phyloP scores from a whole-genome alignment of 2,797 vertebrate genomes.

The Neosalanx taihuensis region DNA sequence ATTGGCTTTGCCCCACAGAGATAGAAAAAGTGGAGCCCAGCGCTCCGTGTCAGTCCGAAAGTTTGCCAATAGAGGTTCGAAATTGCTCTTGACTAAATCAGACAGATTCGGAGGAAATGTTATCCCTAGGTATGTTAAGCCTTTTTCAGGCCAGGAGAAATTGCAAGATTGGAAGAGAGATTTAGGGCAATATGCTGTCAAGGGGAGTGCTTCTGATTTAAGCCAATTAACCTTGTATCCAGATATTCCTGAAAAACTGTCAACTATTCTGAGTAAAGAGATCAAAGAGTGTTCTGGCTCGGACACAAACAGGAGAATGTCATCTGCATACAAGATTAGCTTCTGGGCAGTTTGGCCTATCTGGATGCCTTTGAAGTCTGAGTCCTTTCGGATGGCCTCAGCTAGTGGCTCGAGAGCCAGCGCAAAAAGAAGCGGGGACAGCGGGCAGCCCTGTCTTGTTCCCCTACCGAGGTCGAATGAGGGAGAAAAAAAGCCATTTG shows the following conservation, averaged over 20 bases:
- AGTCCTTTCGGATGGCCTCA: conserved; percentile 4
- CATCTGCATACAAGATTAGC: conserved; percentile 13
- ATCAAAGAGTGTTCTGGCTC: background rate
- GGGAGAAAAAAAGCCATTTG: conserved; percentile 6
- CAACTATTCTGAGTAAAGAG: background rate
- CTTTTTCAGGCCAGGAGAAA: conserved; percentile 1
- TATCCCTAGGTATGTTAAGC: background rate
- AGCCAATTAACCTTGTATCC: conserved; percentile 12
- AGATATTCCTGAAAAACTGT: background rate
- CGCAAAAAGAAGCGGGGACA: conserved; percentile 1
- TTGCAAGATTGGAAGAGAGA: background rate
- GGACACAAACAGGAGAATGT: conserved; percentile 3
- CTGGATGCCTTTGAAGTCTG: conserved; percentile 1
- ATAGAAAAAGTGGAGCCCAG: no score
- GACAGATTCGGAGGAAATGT: background rate
- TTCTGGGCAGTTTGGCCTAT: conserved; percentile 4
- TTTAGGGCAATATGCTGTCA: conserved; percentile 6
- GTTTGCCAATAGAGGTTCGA: no score
- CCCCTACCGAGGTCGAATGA: conserved; percentile 13
- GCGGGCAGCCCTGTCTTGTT: conserved; percentile 6
- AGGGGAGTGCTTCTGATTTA: conserved; percentile 13
- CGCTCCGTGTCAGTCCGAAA: no score
- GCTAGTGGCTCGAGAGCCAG: conserved; percentile 7
- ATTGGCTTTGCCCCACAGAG: no score
- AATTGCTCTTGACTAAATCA: background rate